Evolutionary conservation across 2,113 vertebrate species (phyloP), one percentile per base, ranked within the genome.

Genomic region (Pteruthius melanotis): DNA sequence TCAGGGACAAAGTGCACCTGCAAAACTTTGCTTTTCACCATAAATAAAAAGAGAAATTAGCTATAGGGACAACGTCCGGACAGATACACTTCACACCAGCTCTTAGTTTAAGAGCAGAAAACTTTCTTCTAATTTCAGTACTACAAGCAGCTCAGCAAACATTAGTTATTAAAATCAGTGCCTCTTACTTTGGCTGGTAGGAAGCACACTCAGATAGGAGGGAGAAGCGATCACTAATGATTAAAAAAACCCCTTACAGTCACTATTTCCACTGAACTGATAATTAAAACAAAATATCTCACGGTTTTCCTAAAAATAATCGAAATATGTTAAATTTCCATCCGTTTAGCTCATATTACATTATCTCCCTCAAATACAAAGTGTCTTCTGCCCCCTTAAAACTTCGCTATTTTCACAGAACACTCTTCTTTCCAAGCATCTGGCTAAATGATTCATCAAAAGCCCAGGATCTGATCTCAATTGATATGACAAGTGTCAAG

Each of bases 361-460:
- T 14, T 56, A 35, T 30, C 35, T 50, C 49, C 11, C 65, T 47
- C 64, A 45, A 44, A 85, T 2, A 45, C 19, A 30, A 86, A 83
- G 42, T n/a, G 7, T 6, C 37, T 42, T 69, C 52, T 47, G 21
- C 61, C 40, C 66, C 53, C 64, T 68, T 61, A 61, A 53, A 92
- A 94, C 81, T 95, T 88, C 15, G 11, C 35, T 60, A 15, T 83
- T 86, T 86, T 50, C 89, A 61, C 30, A 47, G 59, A 74, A 71
- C 28, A 10, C 57, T 35, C 35, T 70, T 80, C 39, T 83, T 69
- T 37, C 74, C 31, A 72, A 86, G 71, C 85, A 75, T 75, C 79
- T 56, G 80, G 76, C 69, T 79, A 89, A 87, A 60, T 52, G 90
- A 94, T 86, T 94, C 93, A 95, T 65, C 85, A 87, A 68, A 89